Evolutionary conservation across 2,797 vertebrate species (phyloP).

Genomic region (Oceanodroma leucorhoa): DNA sequence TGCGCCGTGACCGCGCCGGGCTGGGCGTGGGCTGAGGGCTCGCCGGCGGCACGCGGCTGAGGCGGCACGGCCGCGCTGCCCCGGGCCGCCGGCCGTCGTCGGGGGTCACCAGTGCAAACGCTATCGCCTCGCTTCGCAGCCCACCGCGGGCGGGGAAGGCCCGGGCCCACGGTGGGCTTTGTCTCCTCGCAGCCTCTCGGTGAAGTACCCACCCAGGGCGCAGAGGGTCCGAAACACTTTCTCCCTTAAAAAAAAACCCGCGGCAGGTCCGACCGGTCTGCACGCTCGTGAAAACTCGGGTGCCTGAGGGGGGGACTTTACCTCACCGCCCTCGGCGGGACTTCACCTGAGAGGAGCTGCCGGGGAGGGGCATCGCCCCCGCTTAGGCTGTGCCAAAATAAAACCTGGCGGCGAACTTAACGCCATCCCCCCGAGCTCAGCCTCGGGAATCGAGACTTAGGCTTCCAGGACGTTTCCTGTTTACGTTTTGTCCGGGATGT

Average conservation of each 20-base stretch:
- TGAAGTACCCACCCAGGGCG: background rate
- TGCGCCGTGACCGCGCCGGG: slow-evolving; percentile 4
- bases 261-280: background rate
- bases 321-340: background rate
- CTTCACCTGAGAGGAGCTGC: background rate
- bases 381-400: background rate
- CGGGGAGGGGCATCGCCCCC: background rate
- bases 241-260: too few species aligned
- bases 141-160: background rate
- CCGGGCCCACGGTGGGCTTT: background rate
- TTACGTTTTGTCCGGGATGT: slow-evolving; percentile 44
- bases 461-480: slow-evolving; percentile 64
- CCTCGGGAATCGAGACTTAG: slow-evolving; percentile 19
- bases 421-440: background rate
- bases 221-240: fast-evolving
- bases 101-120: fast-evolving
- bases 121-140: background rate
- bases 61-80: background rate
- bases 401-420: background rate
- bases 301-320: background rate
- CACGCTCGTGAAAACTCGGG: too few species aligned
- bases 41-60: background rate
- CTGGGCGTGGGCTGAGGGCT: slow-evolving; percentile 51
- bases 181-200: background rate
- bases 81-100: too few species aligned